Evolutionary conservation across 1,140 invertebrate species (phyloP), one percentile per base, ranked within the genome.

Genomic region (Dendroctonus valens): DNA sequence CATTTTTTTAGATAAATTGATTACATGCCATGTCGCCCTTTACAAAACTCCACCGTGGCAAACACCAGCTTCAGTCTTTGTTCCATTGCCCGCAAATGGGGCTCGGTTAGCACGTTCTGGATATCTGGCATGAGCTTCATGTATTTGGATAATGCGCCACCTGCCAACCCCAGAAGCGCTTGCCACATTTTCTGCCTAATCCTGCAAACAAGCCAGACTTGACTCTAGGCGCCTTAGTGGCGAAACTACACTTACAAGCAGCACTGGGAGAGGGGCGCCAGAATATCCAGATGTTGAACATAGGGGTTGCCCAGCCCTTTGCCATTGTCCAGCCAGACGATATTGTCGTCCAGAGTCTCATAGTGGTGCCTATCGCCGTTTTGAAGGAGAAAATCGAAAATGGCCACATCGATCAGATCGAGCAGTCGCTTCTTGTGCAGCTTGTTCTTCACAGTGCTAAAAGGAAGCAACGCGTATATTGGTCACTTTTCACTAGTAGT

Each of bases 301-400:
- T 86, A 79, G 4, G 92, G 92, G 82, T 95, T 93, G 8, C 93
- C 93, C 75, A 95, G 86, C 57, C 92, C 93, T 82, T 97, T 97
- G 37, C 93, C 95, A 86, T 97, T 98, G 75, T 98, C 95, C n/a
- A 94, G 81, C 11, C 96, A 80, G 14, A 97, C 74, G 52, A 97
- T 82, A 63, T 85, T 85, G 69, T 89, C 86, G 75, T 89, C 85
- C 54, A 92, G 83, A 5, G 89, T 85, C 80, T 97, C 94, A 75
- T 93, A 96, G 77, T 93, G 90, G 82, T 98, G 94, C 12, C 95
- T 82, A 80, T 98, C 95, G 1, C 94, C 95, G 82, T 98, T 98
- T 77, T 94, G 93, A 77, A 96, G 90, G 2, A 98, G 81, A 80
- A 94, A 98, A 80, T 98, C 95, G 78, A 97, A 95, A 68, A 97